Evolutionary conservation across 2,113 vertebrate species (phyloP).

Genomic region (Picathartes gymnocephalus): DNA sequence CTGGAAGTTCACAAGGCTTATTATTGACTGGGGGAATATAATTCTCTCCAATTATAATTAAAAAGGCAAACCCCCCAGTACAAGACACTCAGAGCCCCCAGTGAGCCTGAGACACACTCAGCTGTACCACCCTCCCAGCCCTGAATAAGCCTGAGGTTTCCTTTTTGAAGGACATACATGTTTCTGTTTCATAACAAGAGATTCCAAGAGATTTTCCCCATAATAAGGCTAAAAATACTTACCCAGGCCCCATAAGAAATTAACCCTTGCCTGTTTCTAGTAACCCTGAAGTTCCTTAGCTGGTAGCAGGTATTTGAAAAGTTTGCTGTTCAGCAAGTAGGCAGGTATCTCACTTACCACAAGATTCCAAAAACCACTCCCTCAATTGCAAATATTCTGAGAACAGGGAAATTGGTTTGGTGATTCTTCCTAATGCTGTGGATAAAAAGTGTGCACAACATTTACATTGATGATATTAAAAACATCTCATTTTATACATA

Average conservation of each 20-base stretch:
- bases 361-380: neutral
- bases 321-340: neutral
- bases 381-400: neutral
- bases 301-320: neutral
- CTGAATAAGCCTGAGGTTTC: neutral
- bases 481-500: neutral
- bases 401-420: neutral
- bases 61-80: neutral
- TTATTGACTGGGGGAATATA: neutral
- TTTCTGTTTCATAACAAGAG: neutral
- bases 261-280: neutral
- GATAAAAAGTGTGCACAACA: neutral
- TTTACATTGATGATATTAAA: neutral
- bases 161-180: neutral
- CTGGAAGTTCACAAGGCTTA: neutral
- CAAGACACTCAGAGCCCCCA: neutral
- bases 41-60: neutral
- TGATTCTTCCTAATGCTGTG: neutral
- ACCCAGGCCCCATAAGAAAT: neutral
- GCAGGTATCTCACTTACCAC: neutral
- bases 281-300: neutral
- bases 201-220: neutral
- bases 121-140: neutral
- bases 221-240: neutral
- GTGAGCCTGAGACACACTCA: neutral